Base-by-base conservation (phyloP, 2,888 invertebrate genomes). In the Phortica okadai region DNA sequence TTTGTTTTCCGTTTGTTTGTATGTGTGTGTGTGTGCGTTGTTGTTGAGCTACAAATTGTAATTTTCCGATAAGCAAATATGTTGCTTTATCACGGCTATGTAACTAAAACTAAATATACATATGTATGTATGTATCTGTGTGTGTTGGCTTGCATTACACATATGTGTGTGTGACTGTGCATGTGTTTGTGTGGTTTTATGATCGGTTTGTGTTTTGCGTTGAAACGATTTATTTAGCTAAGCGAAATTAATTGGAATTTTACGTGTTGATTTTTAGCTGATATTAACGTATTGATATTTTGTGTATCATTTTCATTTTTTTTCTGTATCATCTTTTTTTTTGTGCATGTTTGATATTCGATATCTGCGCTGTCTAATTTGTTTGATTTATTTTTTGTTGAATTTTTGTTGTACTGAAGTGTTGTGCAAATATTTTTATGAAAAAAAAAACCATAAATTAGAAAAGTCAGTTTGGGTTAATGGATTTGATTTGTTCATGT, bases 151-250 rank as follows among this genome's bases (percentile, higher is more conserved):
- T 50, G 21, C 45, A 69, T 33, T 33, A 21, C 33, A 33, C 33
- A 50, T 50, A 50, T 50, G 14, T 8, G 2, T 50, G 2, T 6
- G 6, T 50, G 14, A 0, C 50, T 88, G 87, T 87, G 87, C 88
- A 87, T 74, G 75, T 80, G 85, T 81, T 80, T 85, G 84, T 88
- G 84, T 86, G 87, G 82, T 86, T 86, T 86, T 86, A 86, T 86
- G 88, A 86, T 88, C 88, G 83, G 88, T 86, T 86, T 86, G 85
- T 87, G 88, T 87, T 87, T 88, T 87, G 88, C 80, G 83, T 83
- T 79, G 86, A 87, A 86, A 84, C 85, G 88, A 88, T 88, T 86
- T 86, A 87, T 88, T 88, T 87, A 84, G 83, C 86, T 86, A 84
- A 86, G 84, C 86, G 82, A 77, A 86, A 88, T 88, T 87, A 86